A percentile compares a stretch with the other conserved stretches of the same genome.
Evolutionary conservation across 2,113 vertebrate genomes (phyloP).

Genomic region (Xiphias gladius): DNA sequence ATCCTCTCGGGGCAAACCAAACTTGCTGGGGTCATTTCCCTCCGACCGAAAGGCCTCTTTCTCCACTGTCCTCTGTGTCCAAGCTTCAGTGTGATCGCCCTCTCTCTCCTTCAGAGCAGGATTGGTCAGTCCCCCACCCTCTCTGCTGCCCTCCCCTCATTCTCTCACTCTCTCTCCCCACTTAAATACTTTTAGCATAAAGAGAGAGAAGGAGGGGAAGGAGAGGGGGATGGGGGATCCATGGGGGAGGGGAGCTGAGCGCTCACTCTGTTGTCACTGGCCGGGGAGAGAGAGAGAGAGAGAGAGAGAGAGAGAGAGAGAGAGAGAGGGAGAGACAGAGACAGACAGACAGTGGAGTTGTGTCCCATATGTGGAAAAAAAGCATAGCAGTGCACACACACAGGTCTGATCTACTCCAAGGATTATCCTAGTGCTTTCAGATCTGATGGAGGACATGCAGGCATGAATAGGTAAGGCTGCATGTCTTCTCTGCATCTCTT

Average conservation of each 20-base stretch:
- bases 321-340: slow-evolving; percentile 33
- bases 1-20: slow-evolving; percentile 55
- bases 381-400: slow-evolving; percentile 77
- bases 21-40: slow-evolving; percentile 52
- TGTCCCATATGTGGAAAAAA: slow-evolving; percentile 86
- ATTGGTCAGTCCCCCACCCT: slow-evolving; percentile 78
- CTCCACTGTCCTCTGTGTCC: slow-evolving; percentile 48
- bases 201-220: slow-evolving; percentile 75
- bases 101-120: slow-evolving; percentile 62
- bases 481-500: slow-evolving; percentile 56
- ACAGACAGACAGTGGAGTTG: slow-evolving; percentile 68
- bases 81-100: slow-evolving; percentile 59
- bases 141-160: slow-evolving; percentile 65
- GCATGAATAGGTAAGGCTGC: slow-evolving; percentile 81
- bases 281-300: slow-evolving; percentile 60
- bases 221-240: slow-evolving; percentile 71
- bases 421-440: slow-evolving; percentile 81
- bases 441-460: slow-evolving; percentile 76
- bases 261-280: slow-evolving; percentile 84
- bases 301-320: slow-evolving; percentile 60
- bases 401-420: slow-evolving; percentile 76
- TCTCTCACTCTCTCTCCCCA: slow-evolving; percentile 70
- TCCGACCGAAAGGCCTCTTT: slow-evolving; percentile 47
- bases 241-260: slow-evolving; percentile 84
- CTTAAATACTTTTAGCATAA: slow-evolving; percentile 88